A percentile compares a stretch with the other conserved stretches of the same genome.
These are phyloP conservation scores for Heliconius ismenius DNA, from an alignment of 2,888 invertebrate species.

Conservation along the genomic window DNA sequence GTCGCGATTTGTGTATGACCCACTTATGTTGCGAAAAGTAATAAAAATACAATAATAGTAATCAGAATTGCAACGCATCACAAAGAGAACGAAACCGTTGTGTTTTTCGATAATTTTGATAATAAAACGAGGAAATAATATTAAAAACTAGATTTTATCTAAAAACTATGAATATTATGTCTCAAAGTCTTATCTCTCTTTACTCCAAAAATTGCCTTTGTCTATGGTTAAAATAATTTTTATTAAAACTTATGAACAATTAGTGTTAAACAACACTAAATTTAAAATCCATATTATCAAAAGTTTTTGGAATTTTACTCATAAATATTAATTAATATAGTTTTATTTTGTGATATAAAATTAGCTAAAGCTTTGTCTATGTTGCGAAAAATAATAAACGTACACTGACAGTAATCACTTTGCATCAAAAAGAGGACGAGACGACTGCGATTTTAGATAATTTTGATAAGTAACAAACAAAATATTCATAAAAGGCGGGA, in stretches of 20 bases:
- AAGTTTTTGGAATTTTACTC: not conserved
- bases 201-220: constrained; percentile 31
- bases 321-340: not conserved
- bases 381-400: constrained; percentile 10
- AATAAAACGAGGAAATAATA: not conserved
- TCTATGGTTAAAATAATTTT: constrained; percentile 55
- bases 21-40: no score
- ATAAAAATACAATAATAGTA: no score
- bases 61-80: not conserved
- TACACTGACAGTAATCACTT: constrained; percentile 6
- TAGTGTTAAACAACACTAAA: constrained; percentile 77
- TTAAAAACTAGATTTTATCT: not conserved
- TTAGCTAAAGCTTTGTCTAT: constrained; percentile 4
- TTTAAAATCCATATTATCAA: constrained; percentile 55
- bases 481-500: not conserved
- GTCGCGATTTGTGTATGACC: no score
- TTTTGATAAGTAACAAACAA: not conserved
- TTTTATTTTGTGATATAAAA: not conserved
- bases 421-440: not conserved
- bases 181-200: not conserved
- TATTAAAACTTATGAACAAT: constrained; percentile 70
- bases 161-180: not conserved
- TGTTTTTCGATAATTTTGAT: not conserved
- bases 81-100: not conserved
- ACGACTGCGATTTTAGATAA: not conserved